Evolutionary conservation across 64 coral and sea anemone genomes (phyloP).

Genomic region (Pocillopora damicornis): DNA sequence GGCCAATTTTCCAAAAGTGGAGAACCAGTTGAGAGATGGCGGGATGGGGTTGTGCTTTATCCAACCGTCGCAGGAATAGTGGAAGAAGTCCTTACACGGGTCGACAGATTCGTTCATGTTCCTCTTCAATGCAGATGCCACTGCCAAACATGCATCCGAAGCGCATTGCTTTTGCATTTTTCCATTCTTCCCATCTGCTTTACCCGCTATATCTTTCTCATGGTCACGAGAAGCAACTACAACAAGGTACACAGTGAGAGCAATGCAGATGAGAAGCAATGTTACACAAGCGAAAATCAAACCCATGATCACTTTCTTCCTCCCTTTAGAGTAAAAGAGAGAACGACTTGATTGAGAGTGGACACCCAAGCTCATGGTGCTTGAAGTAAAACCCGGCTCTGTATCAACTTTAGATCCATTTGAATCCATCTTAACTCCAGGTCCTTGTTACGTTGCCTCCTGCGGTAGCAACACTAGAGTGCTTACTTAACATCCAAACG

Average conservation of each 20-base stretch:
- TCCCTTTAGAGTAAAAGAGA: not conserved
- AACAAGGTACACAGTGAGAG: constrained; percentile 14
- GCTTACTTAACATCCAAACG: not conserved
- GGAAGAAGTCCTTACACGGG: constrained; percentile 47
- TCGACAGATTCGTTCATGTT: constrained; percentile 39
- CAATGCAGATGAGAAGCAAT: constrained; percentile 26
- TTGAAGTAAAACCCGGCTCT: not conserved
- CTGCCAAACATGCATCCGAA: constrained; percentile 14
- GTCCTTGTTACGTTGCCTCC: not conserved
- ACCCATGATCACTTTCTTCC: not conserved
- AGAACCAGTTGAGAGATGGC: not conserved
- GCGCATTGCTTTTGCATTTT: not conserved
- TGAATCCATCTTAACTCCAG: not conserved
- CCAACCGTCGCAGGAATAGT: constrained; percentile 54
- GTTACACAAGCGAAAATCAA: not conserved
- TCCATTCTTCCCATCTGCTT: not conserved
- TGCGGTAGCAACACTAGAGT: not conserved
- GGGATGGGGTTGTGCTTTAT: constrained; percentile 39
- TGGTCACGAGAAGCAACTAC: not conserved
- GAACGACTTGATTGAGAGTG: not conserved
- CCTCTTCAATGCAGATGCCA: constrained; percentile 22
- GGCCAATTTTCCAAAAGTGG: not conserved
- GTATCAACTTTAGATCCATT: not conserved
- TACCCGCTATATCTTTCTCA: not conserved
- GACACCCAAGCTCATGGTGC: constrained; percentile 2